Percentiles rank a stretch among this genome's conserved stretches.
Conservation (phyloP, 1,140 invertebrate genomes). For the Mya arenaria region DNA sequence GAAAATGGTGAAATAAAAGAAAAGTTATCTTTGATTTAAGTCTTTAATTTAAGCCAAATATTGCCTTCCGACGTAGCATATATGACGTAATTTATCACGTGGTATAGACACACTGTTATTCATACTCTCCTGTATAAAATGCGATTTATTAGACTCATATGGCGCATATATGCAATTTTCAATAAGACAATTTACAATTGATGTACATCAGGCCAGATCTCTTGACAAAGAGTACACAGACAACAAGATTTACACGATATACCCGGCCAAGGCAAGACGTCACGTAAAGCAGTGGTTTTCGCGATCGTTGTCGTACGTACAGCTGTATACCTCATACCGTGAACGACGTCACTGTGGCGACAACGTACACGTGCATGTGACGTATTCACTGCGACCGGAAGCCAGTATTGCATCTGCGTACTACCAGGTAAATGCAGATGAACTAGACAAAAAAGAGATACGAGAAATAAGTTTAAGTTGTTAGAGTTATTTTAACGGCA, state of each 20-base stretch:
- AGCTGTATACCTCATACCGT: not conserved
- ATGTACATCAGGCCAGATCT: conserved; percentile 49
- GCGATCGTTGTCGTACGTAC: conserved; percentile 18
- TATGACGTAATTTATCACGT: no score
- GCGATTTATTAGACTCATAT: no score
- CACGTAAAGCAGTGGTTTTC: conserved; percentile 56
- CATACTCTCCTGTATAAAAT: no score
- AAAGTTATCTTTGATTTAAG: no score
- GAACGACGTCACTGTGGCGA: not conserved
- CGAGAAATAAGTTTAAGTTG: no score
- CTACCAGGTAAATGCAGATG: not conserved
- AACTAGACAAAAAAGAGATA: not conserved
- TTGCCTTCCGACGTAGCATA: no score
- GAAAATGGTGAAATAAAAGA: no score
- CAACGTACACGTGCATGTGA: conserved; percentile 5
- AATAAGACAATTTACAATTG: no score
- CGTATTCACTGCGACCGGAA: conserved; percentile 1
- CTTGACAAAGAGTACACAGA: conserved; percentile 19
- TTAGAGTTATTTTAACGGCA: no score
- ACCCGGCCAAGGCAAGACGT: conserved; percentile 22
- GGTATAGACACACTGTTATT: no score
- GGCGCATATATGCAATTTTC: no score
- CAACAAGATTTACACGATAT: conserved; percentile 40
- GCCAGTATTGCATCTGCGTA: not conserved
- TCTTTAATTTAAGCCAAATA: no score